A percentile compares a stretch with the other conserved stretches of the same genome.
Conservation (phyloP, 1,140 invertebrate species). For the Trigoniulus corallinus region DNA sequence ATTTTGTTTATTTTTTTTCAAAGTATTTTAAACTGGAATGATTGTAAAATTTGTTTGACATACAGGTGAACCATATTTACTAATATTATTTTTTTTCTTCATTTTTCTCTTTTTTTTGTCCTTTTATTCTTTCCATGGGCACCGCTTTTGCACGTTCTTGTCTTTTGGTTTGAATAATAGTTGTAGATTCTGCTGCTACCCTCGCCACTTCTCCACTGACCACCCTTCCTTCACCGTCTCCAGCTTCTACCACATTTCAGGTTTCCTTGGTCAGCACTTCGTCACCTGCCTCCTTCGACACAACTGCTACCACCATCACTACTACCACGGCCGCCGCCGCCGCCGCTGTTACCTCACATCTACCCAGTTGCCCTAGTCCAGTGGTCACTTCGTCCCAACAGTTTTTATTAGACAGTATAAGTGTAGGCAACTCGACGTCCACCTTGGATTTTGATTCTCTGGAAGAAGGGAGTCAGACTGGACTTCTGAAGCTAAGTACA, state of each 20-base stretch:
- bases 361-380: background rate
- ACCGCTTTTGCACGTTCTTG: background rate
- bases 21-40: background rate
- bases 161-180: background rate
- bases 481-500: conserved; percentile 27
- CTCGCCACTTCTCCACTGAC: background rate
- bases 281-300: background rate
- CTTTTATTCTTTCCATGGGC: background rate
- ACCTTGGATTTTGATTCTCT: conserved; percentile 66
- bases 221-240: background rate
- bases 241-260: background rate
- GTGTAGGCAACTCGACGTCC: conserved; percentile 31
- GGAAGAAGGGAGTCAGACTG: conserved; percentile 41
- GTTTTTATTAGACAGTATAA: conserved; percentile 56
- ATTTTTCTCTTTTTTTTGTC: background rate
- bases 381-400: conserved; percentile 32
- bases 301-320: background rate
- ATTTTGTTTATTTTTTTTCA: background rate
- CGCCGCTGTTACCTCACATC: background rate
- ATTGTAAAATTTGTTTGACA: conserved; percentile 8
- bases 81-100: background rate
- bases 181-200: background rate
- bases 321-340: background rate
- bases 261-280: too few relatives aligned
- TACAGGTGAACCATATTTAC: conserved; percentile 4